Conservation (phyloP, 1,140 invertebrate species). For the Trachymyrmex cornetzi region DNA sequence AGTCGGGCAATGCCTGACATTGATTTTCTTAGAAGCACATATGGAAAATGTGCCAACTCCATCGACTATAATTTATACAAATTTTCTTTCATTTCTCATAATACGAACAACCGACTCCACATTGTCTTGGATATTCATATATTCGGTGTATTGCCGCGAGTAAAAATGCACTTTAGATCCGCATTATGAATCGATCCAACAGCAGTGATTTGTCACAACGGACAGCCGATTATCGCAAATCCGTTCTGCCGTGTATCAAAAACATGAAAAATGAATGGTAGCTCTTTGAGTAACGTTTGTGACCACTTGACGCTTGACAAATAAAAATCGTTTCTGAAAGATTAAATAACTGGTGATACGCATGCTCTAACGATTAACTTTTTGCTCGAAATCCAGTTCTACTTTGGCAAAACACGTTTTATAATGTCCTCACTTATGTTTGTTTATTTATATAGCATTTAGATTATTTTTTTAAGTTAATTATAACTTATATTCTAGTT, state of each 20-base stretch:
- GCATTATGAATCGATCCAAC: slow-evolving; percentile 24
- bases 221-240: slow-evolving; percentile 24
- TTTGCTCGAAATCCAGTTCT: neutral
- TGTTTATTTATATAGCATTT: neutral
- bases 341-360: slow-evolving; percentile 38
- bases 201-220: slow-evolving; percentile 26
- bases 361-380: slow-evolving; percentile 3
- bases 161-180: slow-evolving; percentile 41
- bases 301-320: slow-evolving; percentile 36
- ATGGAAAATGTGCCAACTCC: neutral
- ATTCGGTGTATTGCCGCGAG: neutral
- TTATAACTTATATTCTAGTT: neutral
- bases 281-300: neutral
- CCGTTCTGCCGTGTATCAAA: slow-evolving; percentile 24
- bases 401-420: neutral
- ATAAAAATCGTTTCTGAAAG: slow-evolving; percentile 45
- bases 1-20: neutral
- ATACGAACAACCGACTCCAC: neutral
- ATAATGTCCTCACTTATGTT: neutral
- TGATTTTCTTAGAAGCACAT: slow-evolving; percentile 7
- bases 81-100: neutral
- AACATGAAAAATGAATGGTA: slow-evolving; percentile 45
- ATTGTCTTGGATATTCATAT: neutral
- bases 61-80: slow-evolving; percentile 24
- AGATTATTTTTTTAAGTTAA: neutral